Evolutionary conservation across 23 tunicate genomes (phyloP).

Genomic region (Botrylloides violaceus): DNA sequence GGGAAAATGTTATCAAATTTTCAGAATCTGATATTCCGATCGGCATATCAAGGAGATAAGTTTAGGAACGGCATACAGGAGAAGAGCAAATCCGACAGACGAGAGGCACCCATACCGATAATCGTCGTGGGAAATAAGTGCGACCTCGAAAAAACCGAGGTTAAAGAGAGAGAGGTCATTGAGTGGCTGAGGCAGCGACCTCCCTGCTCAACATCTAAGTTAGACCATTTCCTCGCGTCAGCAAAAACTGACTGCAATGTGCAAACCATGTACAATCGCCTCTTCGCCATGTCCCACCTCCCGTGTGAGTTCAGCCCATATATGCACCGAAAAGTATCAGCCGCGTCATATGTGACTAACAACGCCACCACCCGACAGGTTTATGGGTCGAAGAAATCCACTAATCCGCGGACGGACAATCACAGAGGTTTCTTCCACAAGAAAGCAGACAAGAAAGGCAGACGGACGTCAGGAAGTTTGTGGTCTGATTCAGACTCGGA

Average conservation of each 20-base stretch:
- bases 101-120: constrained; percentile 27
- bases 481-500: constrained; percentile 3
- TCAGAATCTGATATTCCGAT: background rate
- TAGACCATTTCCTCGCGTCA: constrained; percentile 46
- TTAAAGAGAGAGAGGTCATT: constrained; percentile 8
- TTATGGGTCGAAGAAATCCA: background rate
- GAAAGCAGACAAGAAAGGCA: background rate
- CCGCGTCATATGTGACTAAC: constrained; percentile 25
- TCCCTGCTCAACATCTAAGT: background rate
- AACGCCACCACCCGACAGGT: constrained; percentile 4
- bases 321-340: constrained; percentile 76
- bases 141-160: constrained; percentile 31
- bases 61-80: constrained; percentile 13
- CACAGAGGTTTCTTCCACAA: background rate
- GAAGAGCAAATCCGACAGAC: background rate
- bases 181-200: constrained; percentile 28
- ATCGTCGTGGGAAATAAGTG: constrained; percentile 55
- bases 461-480: background rate
- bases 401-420: background rate
- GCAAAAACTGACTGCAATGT: constrained; percentile 48
- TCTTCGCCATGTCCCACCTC: constrained; percentile 41
- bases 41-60: constrained; percentile 8
- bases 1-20: background rate
- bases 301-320: constrained; percentile 73
- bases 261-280: constrained; percentile 41